phyloP scores from a whole-genome alignment of 2,797 vertebrate genomes.

The Dendrocincla tyrannina region DNA sequence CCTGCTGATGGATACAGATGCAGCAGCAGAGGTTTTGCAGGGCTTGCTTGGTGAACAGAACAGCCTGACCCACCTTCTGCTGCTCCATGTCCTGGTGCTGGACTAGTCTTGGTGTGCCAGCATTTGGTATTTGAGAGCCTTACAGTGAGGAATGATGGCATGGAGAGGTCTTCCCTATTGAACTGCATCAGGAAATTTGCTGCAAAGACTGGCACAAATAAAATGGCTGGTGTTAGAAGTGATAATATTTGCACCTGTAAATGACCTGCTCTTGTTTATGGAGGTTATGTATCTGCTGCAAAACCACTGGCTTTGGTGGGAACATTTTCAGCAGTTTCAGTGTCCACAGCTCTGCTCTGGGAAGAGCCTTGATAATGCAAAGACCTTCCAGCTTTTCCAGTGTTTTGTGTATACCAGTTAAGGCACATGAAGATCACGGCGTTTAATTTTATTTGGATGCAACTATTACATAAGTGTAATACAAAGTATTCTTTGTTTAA shows the following conservation, averaged over 20 bases:
- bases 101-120: not conserved
- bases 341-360: not conserved
- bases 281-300: not conserved
- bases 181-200: not conserved
- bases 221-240: not conserved
- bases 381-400: not conserved
- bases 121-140: not conserved
- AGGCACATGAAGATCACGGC: not conserved
- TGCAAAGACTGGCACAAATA: not conserved
- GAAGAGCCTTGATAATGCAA: not conserved
- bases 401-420: not conserved
- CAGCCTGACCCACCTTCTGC: not conserved
- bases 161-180: not conserved
- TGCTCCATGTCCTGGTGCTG: fast-evolving
- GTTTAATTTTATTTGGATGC: not conserved
- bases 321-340: not conserved
- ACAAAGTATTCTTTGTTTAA: not conserved
- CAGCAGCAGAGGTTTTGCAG: not conserved
- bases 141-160: not conserved
- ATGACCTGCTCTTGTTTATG: not conserved
- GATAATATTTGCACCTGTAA: not conserved
- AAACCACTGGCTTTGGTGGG: not conserved
- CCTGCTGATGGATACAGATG: not conserved
- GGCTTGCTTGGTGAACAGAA: not conserved
- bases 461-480: not conserved